phyloP scores from a whole-genome alignment of 2,113 vertebrate genomes.

The Dunckerocampus dactyliophorus region DNA sequence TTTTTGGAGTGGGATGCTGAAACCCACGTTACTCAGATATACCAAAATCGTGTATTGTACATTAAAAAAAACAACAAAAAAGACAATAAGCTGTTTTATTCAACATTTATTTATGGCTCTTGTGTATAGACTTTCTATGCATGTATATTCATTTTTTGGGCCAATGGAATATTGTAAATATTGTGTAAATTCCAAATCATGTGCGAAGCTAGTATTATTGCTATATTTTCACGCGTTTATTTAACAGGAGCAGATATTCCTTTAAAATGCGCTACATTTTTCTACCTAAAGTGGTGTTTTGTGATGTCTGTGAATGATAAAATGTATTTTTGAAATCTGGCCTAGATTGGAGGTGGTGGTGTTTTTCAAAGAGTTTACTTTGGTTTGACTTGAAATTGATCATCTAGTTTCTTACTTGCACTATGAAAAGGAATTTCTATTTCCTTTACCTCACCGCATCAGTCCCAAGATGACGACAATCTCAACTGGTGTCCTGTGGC shows the following conservation, averaged over 20 bases:
- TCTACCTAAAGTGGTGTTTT: slow-evolving; percentile 14
- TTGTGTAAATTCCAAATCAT: slow-evolving; percentile 37
- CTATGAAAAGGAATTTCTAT: slow-evolving; percentile 56
- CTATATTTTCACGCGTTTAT: slow-evolving; percentile 19
- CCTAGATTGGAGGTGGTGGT: slow-evolving; percentile 9
- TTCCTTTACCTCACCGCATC: slow-evolving; percentile 57
- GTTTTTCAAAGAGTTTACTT: slow-evolving; percentile 13
- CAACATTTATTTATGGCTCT: slow-evolving; percentile 61
- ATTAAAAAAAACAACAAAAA: slow-evolving; percentile 10
- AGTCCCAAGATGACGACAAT: slow-evolving; percentile 61
- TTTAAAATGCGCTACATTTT: slow-evolving; percentile 20
- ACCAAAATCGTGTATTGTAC: slow-evolving; percentile 56
- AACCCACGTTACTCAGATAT: slow-evolving; percentile 53
- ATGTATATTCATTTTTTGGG: slow-evolving; percentile 23
- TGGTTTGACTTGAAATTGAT: slow-evolving; percentile 56
- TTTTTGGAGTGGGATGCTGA: slow-evolving; percentile 45
- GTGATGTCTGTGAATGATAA: slow-evolving; percentile 18
- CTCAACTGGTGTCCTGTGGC: slow-evolving; percentile 42
- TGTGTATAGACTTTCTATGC: slow-evolving; percentile 33
- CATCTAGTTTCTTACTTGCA: slow-evolving; percentile 58
- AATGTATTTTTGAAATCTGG: slow-evolving; percentile 12
- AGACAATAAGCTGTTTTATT: slow-evolving; percentile 64
- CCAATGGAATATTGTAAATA: slow-evolving; percentile 28
- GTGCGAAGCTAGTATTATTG: slow-evolving; percentile 30
- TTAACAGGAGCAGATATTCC: slow-evolving; percentile 16